phyloP scores from a whole-genome alignment of 2,797 vertebrate species.

The Amazonetta brasiliensis region DNA sequence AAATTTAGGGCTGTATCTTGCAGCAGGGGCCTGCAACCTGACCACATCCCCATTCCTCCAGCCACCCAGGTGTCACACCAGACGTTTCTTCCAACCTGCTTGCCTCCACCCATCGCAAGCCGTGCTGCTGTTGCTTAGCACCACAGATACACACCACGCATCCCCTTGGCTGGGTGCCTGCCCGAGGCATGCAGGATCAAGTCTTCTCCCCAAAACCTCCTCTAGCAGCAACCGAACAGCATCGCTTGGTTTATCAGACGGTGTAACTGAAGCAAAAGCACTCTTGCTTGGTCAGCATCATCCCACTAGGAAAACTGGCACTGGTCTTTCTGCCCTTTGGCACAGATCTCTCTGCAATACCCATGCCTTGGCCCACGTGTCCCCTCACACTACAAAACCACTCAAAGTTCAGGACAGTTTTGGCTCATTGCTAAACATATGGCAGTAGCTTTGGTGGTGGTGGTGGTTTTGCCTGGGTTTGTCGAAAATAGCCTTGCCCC shows the following conservation, averaged over 20 bases:
- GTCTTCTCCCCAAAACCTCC: background rate
- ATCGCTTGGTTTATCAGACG: background rate
- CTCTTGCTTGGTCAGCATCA: background rate
- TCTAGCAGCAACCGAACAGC: background rate
- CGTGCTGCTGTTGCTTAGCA: background rate
- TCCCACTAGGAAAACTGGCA: background rate
- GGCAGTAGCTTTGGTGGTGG: background rate
- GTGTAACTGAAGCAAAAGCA: background rate
- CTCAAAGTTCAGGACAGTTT: background rate
- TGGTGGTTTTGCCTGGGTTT: background rate
- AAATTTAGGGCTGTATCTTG: background rate
- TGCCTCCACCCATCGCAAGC: background rate
- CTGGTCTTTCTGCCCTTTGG: background rate
- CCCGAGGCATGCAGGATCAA: conserved; percentile 12
- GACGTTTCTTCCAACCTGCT: background rate
- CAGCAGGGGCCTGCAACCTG: background rate
- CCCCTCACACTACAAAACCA: background rate
- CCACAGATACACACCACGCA: background rate
- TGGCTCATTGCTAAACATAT: background rate
- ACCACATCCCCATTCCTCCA: background rate
- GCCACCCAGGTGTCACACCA: fast-evolving
- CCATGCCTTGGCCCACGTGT: background rate
- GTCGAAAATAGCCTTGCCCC: background rate
- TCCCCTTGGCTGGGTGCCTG: background rate
- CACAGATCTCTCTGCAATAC: background rate